Percentiles rank a stretch among this genome's conserved stretches.
These are phyloP conservation scores for Dallia pectoralis DNA, from an alignment of 2,797 vertebrate species.

Conservation along the genomic window DNA sequence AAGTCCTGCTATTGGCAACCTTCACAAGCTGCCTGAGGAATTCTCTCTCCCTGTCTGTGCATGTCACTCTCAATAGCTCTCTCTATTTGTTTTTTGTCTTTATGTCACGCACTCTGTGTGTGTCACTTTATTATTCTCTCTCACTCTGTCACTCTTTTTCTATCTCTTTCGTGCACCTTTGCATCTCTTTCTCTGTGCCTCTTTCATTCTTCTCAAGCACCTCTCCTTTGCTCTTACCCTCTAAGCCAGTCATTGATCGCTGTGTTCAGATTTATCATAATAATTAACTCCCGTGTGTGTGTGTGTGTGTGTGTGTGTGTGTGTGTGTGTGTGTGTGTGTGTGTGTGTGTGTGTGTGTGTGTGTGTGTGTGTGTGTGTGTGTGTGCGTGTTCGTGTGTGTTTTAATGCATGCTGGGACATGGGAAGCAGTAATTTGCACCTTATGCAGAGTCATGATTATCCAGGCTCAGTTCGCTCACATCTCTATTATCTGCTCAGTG, in stretches of 20 bases:
- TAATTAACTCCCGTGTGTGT: constrained; percentile 23
- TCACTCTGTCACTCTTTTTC: not conserved
- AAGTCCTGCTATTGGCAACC: constrained; percentile 56
- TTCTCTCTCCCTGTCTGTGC: not conserved
- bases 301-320: too few relatives aligned
- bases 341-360: too few relatives aligned
- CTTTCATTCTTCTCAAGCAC: not conserved
- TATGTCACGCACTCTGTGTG: not conserved
- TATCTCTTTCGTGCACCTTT: not conserved
- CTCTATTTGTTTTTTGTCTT: too few relatives aligned
- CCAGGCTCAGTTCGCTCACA: constrained; percentile 4
- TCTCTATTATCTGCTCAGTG: not conserved
- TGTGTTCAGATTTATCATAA: constrained; percentile 16
- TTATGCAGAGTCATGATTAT: constrained; percentile 31
- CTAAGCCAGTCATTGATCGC: constrained; percentile 21
- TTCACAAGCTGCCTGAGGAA: constrained; percentile 34
- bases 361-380: too few relatives aligned
- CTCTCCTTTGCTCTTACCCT: constrained; percentile 1
- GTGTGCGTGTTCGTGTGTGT: constrained; percentile 5
- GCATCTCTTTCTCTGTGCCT: not conserved
- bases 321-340: too few relatives aligned
- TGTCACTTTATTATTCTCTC: not conserved
- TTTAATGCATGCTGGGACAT: not conserved
- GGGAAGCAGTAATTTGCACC: constrained; percentile 14
- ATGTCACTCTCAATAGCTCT: not conserved